Evolutionary conservation across 2,888 invertebrate genomes (phyloP), one percentile per base, ranked within the genome.

Genomic region (Netelia fuscicornis): DNA sequence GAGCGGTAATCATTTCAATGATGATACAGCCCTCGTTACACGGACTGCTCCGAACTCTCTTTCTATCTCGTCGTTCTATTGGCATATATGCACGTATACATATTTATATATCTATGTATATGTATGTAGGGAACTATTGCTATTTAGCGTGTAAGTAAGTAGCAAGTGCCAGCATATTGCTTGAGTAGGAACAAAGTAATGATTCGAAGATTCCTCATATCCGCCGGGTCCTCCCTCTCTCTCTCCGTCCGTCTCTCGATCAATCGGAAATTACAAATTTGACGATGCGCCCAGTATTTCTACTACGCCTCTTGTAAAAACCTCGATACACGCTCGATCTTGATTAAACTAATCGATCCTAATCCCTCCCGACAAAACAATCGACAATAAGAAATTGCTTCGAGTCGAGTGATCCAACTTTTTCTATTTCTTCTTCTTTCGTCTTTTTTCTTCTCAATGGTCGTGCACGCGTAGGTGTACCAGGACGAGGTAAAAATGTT

Each of bases 1-100:
- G 92, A 91, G 88, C 90, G 87, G 89, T 92, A 92, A 92, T 92
- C 91, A 85, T 92, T 91, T 91, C 91, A 92, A 92, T 91, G 90
- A 91, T 92, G 90, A 91, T 92, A 91, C 89, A 86, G 89, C 88
- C 89, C 88, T 89, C 88, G 90, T 91, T 90, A 89, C 88, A 79
- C 80, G 68, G 62, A 67, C 78, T 82, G 37, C 60, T 68, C 72
- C 68, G 64, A 54, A 72, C 64, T 75, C 67, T 84, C 79, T 70
- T 60, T 60, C 56, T 65, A 23, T 78, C 78, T 76, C 70, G 79
- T 62, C 65, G 37, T 30, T 64, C 54, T 56, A 23, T 52, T 10
- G n/a, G 56, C n/a, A 20, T 5, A 20, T 5, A 54, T 25, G 56
- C 54, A n/a, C 10, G 6, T n/a, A 54, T 2, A 13, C 8, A 11